These are phyloP conservation scores for Wasmannia auropunctata DNA, from an alignment of 1,140 invertebrate species.

Conservation along the genomic window DNA sequence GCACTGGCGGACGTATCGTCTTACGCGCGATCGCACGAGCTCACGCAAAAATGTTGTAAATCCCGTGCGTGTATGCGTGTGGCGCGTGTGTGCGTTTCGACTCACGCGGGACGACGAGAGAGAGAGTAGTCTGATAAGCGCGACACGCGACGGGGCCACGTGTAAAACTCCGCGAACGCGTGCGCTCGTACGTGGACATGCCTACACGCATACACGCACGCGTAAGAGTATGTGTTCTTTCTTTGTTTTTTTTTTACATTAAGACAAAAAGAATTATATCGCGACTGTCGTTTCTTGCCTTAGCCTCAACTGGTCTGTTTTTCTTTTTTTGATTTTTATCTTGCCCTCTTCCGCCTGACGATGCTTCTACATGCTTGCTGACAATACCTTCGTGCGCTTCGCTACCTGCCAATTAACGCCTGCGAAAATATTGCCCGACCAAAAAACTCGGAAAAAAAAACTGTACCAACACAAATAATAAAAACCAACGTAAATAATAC, in stretches of 20 bases:
- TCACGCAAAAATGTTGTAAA: conserved; percentile 44
- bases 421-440: conserved; percentile 78
- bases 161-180: neutral
- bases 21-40: conserved; percentile 51
- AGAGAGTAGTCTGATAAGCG: neutral
- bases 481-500: conserved; percentile 72
- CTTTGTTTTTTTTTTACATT: conserved; percentile 29
- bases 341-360: conserved; percentile 86
- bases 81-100: neutral
- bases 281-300: conserved; percentile 77
- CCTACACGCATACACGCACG: conserved; percentile 6
- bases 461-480: conserved; percentile 71
- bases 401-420: conserved; percentile 86
- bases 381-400: conserved; percentile 85
- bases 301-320: conserved; percentile 85
- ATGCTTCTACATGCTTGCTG: conserved; percentile 87
- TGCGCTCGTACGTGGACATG: neutral
- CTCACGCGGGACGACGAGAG: neutral
- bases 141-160: neutral
- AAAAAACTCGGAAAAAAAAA: conserved; percentile 65
- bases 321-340: conserved; percentile 86
- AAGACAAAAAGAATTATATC: conserved; percentile 56
- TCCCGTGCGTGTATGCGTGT: conserved; percentile 2
- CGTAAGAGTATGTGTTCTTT: conserved; percentile 25
- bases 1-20: conserved; percentile 48